phyloP scores from a whole-genome alignment of 53 echinoderm and acorn worm species.

The Crossaster papposus region DNA sequence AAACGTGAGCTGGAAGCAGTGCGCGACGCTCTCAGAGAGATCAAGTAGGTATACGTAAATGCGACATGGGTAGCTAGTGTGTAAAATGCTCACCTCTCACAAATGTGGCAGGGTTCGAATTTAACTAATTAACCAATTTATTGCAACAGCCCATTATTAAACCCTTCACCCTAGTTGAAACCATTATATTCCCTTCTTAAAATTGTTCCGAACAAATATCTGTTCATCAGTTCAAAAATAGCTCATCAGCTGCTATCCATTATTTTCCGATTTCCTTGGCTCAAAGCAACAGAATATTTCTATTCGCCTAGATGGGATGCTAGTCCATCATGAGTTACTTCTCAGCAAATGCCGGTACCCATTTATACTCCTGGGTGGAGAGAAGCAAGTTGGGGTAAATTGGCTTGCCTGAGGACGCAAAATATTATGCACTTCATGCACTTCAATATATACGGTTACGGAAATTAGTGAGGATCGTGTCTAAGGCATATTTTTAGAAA shows the following conservation, averaged over 20 bases:
- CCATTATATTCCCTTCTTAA: not conserved
- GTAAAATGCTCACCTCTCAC: not conserved
- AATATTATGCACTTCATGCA: no score
- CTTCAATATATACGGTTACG: no score
- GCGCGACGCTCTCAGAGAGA: slow-evolving; percentile 86
- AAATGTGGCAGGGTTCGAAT: not conserved
- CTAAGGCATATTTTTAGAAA: no score
- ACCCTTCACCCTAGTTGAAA: not conserved
- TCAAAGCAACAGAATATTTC: not conserved
- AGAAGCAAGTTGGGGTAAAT: no score
- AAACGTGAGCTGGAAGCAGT: slow-evolving; percentile 93
- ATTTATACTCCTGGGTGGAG: no score
- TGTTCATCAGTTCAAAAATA: no score
- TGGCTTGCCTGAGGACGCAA: no score
- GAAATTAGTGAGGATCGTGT: no score
- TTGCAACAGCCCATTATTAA: not conserved
- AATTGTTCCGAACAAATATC: not conserved
- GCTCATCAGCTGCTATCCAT: no score
- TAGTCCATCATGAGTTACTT: not conserved
- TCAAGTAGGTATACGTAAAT: slow-evolving; percentile 64
- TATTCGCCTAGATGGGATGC: not conserved
- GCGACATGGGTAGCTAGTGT: not conserved
- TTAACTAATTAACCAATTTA: not conserved
- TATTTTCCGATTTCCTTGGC: no score
- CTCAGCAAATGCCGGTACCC: no score